Conservation (phyloP, 2,797 vertebrate genomes). For the Labroides dimidiatus region DNA sequence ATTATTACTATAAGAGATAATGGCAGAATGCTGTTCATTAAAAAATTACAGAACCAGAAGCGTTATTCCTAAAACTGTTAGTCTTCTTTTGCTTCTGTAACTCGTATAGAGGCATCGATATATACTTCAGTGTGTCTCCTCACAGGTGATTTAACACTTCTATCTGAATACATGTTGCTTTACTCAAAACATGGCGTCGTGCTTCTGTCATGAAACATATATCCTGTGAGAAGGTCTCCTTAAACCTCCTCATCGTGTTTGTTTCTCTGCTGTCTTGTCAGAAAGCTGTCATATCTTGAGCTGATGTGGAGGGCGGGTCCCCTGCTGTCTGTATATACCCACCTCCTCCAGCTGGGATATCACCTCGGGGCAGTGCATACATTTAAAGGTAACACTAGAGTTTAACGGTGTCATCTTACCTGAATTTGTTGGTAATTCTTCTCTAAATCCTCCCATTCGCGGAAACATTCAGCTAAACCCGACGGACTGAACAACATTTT, state of each 20-base stretch:
- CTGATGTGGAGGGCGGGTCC: slow-evolving; percentile 7
- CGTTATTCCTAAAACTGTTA: too few species aligned
- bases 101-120: too few species aligned
- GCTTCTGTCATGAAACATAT: neutral
- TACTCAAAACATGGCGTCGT: neutral
- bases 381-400: neutral
- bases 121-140: too few species aligned
- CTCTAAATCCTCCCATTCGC: slow-evolving; percentile 92
- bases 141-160: too few species aligned
- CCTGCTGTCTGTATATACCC: neutral
- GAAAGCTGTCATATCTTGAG: neutral
- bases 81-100: too few species aligned
- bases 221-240: neutral
- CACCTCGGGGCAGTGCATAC: neutral
- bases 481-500: slow-evolving; percentile 75
- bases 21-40: too few species aligned
- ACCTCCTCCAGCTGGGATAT: neutral
- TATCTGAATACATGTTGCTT: neutral
- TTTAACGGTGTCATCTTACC: slow-evolving; percentile 70
- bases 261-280: neutral
- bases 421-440: slow-evolving; percentile 91
- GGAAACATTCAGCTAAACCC: slow-evolving; percentile 84
- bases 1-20: too few species aligned
- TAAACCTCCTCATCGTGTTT: neutral
- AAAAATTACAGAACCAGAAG: too few species aligned